A percentile compares a stretch with the other conserved stretches of the same genome.
Conservation (phyloP, 2,797 vertebrate genomes). For the Gymnocypris eckloni region DNA sequence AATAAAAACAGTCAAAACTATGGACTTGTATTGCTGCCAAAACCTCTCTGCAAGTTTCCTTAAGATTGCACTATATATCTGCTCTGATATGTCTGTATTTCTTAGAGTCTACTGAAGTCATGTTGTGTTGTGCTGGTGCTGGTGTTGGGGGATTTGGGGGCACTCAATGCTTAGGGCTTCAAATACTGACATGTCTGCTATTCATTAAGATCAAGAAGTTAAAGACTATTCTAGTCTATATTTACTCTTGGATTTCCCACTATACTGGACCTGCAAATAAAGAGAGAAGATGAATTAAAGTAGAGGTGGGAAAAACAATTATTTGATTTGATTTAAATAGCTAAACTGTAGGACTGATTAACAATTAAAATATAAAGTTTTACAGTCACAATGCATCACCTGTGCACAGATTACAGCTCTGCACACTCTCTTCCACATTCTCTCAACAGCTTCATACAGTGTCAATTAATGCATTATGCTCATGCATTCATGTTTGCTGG, state of each 20-base stretch:
- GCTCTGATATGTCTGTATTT: too few species aligned
- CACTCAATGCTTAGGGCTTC: too few species aligned
- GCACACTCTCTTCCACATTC: background rate
- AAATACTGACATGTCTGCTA: too few species aligned
- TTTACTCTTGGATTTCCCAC: too few species aligned
- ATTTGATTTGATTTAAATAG: too few species aligned
- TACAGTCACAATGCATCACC: background rate
- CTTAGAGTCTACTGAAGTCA: too few species aligned
- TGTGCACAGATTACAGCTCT: background rate
- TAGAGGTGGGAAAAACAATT: too few species aligned
- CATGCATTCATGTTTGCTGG: background rate
- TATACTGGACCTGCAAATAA: too few species aligned
- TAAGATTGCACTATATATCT: background rate
- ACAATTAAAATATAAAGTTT: background rate
- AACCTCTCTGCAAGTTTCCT: background rate
- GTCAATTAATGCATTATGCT: background rate
- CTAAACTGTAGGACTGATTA: too few species aligned
- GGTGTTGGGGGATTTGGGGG: too few species aligned
- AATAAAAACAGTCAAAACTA: background rate
- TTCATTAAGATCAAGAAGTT: background rate
- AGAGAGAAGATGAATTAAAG: too few species aligned
- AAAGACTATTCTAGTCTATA: background rate
- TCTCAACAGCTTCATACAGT: background rate
- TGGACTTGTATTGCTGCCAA: background rate
- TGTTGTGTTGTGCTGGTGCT: too few species aligned